Conservation (phyloP, 2,888 invertebrate genomes). For the Rotaria sp. region DNA sequence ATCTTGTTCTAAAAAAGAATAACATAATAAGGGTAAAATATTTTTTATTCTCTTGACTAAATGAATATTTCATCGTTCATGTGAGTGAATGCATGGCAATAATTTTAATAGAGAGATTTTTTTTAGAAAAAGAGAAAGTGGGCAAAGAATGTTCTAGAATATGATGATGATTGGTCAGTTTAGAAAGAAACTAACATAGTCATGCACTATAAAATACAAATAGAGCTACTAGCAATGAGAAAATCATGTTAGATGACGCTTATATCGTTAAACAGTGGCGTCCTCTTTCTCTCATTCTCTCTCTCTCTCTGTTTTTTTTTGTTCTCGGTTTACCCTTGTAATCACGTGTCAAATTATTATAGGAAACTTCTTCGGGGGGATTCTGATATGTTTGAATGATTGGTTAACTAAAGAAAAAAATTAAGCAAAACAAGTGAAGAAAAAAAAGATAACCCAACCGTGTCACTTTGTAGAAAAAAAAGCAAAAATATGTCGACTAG, state of each 20-base stretch:
- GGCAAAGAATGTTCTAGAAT: not conserved
- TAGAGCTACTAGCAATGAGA: slow-evolving; percentile 3
- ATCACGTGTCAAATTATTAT: not conserved
- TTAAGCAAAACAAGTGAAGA: too few species aligned
- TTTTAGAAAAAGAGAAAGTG: not conserved
- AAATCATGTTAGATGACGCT: not conserved
- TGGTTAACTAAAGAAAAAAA: not conserved
- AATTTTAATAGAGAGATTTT: not conserved
- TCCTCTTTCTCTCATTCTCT: slow-evolving; percentile 2
- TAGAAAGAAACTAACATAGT: not conserved
- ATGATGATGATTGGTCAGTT: not conserved
- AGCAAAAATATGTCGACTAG: too few species aligned
- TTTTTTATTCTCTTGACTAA: not conserved
- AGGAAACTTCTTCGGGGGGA: not conserved
- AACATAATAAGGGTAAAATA: too few species aligned
- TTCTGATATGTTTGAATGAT: not conserved
- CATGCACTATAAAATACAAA: not conserved
- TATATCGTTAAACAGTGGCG: not conserved
- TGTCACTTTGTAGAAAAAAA: too few species aligned
- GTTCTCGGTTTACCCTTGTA: not conserved
- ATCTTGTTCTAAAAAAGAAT: not conserved
- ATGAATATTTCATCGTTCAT: not conserved
- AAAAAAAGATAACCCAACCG: too few species aligned
- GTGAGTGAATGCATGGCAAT: not conserved
- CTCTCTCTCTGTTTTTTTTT: not conserved